Percentiles rank a stretch among this genome's conserved stretches.
Evolutionary conservation across 2,888 invertebrate genomes (phyloP).

Genomic region (Leptinotarsa rubiginosa): DNA sequence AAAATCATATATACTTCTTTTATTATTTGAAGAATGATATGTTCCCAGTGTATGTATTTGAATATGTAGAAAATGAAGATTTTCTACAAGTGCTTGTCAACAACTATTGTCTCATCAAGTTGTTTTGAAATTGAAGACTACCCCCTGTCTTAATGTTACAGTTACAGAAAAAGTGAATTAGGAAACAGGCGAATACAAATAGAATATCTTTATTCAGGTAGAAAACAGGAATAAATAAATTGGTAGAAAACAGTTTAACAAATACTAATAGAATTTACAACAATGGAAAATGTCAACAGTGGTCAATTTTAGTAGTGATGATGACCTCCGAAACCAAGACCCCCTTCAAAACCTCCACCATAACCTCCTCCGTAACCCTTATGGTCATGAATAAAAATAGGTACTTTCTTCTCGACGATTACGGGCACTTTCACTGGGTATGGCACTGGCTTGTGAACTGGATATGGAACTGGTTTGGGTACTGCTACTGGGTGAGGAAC

Average conservation of each 20-base stretch:
- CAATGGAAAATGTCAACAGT: slow-evolving; percentile 33
- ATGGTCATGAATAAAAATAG: slow-evolving; percentile 60
- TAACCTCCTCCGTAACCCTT: slow-evolving; percentile 57
- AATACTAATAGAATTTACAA: slow-evolving; percentile 47
- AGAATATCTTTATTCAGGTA: slow-evolving; percentile 49
- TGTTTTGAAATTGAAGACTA: no score
- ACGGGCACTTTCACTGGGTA: slow-evolving; percentile 64
- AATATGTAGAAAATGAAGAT: no score
- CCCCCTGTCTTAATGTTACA: no score
- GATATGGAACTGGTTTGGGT: slow-evolving; percentile 57
- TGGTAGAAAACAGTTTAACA: slow-evolving; percentile 42
- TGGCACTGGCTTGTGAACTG: slow-evolving; percentile 63
- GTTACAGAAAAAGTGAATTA: not conserved
- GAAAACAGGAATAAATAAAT: slow-evolving; percentile 18
- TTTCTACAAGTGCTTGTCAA: no score
- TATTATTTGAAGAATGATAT: no score
- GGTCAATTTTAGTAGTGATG: slow-evolving; percentile 34
- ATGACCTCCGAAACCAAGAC: slow-evolving; percentile 11
- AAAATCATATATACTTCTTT: no score
- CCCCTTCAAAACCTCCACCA: slow-evolving; percentile 41
- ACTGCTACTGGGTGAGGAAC: slow-evolving; percentile 62
- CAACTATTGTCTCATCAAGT: no score
- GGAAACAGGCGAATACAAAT: slow-evolving; percentile 6
- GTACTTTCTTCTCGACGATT: slow-evolving; percentile 70
- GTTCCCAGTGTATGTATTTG: no score